Percentiles rank a stretch among this genome's conserved stretches.
Conservation (phyloP, 2,113 vertebrate genomes). For the Burhinus bistriatus region DNA sequence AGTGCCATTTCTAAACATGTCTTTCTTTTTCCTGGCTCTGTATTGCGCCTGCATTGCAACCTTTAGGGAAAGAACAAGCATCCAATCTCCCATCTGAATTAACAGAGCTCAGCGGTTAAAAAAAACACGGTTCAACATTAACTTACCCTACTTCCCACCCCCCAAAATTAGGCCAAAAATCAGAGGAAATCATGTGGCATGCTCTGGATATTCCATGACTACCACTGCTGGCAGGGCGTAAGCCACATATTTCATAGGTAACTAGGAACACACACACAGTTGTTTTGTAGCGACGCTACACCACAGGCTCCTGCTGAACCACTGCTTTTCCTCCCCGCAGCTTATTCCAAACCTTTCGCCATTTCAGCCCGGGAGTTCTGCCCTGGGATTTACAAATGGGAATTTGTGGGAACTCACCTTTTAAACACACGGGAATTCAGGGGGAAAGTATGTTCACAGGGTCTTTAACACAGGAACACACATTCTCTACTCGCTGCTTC, state of each 20-base stretch:
- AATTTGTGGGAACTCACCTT: not conserved
- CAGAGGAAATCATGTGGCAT: constrained; percentile 5
- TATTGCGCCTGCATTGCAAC: not conserved
- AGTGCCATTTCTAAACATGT: not conserved
- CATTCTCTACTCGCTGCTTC: not conserved
- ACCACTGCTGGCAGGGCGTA: not conserved
- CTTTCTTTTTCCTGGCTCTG: not conserved
- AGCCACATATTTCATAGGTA: constrained; percentile 45
- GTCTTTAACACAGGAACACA: not conserved
- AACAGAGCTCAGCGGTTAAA: not conserved
- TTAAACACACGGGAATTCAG: not conserved
- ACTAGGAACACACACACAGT: constrained; percentile 40
- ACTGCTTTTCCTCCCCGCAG: not conserved
- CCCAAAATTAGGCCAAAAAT: not conserved
- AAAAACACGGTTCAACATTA: not conserved
- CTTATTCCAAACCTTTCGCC: not conserved
- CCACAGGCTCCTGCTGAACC: not conserved
- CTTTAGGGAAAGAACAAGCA: not conserved
- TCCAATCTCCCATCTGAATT: not conserved
- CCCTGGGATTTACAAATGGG: not conserved
- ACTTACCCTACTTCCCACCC: not conserved
- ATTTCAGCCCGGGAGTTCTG: not conserved
- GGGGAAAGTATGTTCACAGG: not conserved
- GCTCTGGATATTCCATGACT: constrained; percentile 55
- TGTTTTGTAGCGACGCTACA: constrained; percentile 52